Base-by-base conservation (phyloP, 2,113 vertebrate species). In the Suncus etruscus region DNA sequence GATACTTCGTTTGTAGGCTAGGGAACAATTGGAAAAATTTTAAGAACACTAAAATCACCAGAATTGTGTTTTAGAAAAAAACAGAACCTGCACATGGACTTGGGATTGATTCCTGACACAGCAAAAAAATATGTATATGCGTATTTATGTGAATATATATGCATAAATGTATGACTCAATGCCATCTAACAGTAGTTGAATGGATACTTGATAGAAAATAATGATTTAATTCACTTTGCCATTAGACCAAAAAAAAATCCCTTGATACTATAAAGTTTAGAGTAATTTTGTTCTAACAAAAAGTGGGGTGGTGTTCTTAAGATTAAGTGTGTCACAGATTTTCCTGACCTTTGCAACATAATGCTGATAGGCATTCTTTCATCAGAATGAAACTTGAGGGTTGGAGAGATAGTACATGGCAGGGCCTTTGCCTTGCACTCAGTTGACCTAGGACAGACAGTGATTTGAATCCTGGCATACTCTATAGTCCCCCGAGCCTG, bases 1-100 rank as follows among this genome's bases (percentile, higher is more conserved):
- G 39, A 63, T 74, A 87, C 87, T 39, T 91, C 65, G 50, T 32
- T 73, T 50, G 29, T 54, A n/a, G n/a, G 51, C 11, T 75, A 75
- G 50, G 31, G 39, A 80, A 63, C 8, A 25, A 54, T 32, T 61
- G 68, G 14, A 89, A 39, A 29, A 32, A 80, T 83, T 83, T 90
- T 87, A 83, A 79, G 32, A 90, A 83, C 58, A 79, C 39, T 51
- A 18, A 90, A 61, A 86, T 74, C 25, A 83, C 86, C 15, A 87
- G 48, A 80, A 1, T 12, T 29, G 4, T 54, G 10, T 72, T 88
- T 81, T 82, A 69, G 58, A 15, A 65, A 74, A 22, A 72, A 75
- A 20, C 58, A 61, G 22, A 61, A 16, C 58, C 58, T 61, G 18
- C 22, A 22, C 58, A 6, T 61, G 18, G 51, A 61, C 18, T 20